These are phyloP conservation scores for Eubasilissa regina DNA, from an alignment of 1,140 invertebrate species.

Conservation along the genomic window DNA sequence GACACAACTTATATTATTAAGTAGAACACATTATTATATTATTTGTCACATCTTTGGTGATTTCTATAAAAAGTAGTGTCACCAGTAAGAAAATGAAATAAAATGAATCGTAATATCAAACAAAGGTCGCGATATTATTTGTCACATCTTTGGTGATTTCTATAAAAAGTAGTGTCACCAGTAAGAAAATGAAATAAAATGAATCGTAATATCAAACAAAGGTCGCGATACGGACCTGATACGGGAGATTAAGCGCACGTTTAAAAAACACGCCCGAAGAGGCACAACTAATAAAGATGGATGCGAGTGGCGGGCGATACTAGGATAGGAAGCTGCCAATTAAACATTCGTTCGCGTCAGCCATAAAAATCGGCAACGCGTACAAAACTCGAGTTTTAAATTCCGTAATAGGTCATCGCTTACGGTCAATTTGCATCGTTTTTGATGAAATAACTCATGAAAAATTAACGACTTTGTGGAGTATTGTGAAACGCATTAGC, in stretches of 20 bases:
- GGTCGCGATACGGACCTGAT: too few relatives aligned
- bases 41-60: too few relatives aligned
- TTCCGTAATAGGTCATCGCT: constrained; percentile 25
- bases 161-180: too few relatives aligned
- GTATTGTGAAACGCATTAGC: not conserved
- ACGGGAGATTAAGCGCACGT: not conserved
- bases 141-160: too few relatives aligned
- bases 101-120: too few relatives aligned
- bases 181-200: too few relatives aligned
- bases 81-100: too few relatives aligned
- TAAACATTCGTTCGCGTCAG: constrained; percentile 34
- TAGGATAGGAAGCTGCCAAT: constrained; percentile 44
- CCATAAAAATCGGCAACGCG: constrained; percentile 27
- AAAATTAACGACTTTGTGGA: not conserved
- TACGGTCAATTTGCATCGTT: constrained; percentile 27
- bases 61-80: too few relatives aligned
- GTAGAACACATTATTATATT: too few relatives aligned
- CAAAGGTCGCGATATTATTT: too few relatives aligned
- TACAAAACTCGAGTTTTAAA: constrained; percentile 3
- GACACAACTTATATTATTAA: too few relatives aligned
- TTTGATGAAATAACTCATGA: not conserved
- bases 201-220: too few relatives aligned
- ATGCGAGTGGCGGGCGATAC: not conserved
- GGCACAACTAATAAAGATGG: constrained; percentile 26
- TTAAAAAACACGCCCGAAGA: constrained; percentile 17